A percentile compares a stretch with the other conserved stretches of the same genome.
Conservation (phyloP, 2,113 vertebrate species). For the Eurypyga helias region DNA sequence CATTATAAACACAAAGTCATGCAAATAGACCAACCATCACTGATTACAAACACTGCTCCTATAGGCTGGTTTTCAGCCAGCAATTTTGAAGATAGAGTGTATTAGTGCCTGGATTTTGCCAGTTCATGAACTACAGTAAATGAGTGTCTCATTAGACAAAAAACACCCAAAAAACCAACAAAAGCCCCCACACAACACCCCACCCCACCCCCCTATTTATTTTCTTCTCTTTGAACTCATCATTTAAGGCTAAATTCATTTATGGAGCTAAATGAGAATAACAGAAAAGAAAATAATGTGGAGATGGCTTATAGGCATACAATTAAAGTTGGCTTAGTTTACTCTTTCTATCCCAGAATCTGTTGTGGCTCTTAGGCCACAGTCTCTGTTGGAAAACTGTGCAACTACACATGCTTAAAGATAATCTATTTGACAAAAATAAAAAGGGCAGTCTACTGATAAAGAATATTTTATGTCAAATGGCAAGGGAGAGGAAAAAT, state of each 20-base stretch:
- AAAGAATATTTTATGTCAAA: neutral
- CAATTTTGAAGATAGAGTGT: neutral
- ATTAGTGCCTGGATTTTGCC: neutral
- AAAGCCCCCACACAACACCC: too few species aligned
- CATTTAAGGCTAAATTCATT: neutral
- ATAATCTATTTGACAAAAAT: neutral
- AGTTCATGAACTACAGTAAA: neutral
- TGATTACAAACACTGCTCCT: neutral
- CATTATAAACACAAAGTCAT: neutral
- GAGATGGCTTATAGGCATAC: neutral
- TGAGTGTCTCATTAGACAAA: neutral
- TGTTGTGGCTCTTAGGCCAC: neutral
- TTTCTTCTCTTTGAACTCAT: neutral
- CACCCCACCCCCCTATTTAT: neutral
- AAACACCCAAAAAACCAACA: neutral
- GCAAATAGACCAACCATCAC: neutral
- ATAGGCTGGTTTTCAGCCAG: neutral
- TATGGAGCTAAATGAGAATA: neutral
- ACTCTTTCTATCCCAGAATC: neutral
- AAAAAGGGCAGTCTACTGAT: neutral
- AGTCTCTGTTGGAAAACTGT: neutral
- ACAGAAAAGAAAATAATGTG: neutral
- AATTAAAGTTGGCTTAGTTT: neutral
- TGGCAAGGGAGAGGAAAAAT: neutral
- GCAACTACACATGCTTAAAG: neutral